Evolutionary conservation across 2,797 vertebrate species (phyloP), one percentile per base, ranked within the genome.

Genomic region (Acanthiza pusilla): DNA sequence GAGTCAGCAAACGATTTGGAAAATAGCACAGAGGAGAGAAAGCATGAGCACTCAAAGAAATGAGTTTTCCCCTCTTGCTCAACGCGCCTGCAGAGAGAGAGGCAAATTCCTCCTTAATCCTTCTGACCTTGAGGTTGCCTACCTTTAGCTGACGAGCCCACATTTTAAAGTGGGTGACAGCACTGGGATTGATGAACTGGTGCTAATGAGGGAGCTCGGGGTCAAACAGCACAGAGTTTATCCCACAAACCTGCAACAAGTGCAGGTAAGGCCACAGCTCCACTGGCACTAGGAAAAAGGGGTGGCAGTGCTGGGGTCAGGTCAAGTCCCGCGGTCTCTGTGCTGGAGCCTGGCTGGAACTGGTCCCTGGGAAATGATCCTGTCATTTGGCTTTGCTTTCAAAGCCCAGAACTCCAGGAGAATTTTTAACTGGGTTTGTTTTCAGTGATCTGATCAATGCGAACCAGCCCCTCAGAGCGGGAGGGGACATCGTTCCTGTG

Each of bases 381-480:
- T 21, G 23, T 34, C 16, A 0, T 63, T 75, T 42, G 32, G 29
- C n/a, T 85, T 75, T 23, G 53, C 3, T 78, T 91, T n/a, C 32
- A 18, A 58, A 51, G 10, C 48, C 60, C 55, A 27, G 30, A 42
- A 13, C 65, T 70, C 38, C 17, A 0, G 0, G 62, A 30, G 40
- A 53, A 48, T 38, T 63, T 63, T 18, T 20, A 34, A 54, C 51
- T 13, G 26, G 18, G 36, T 80, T 83, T 66, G 43, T 83, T 83
- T 63, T 9, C 38, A 3, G 26, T 16, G 71, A 62, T 50, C 3
- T 27, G 63, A 71, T 88, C 25, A 7, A 5, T 5, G 57, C 0
- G 1, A 42, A 21, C 21, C 11, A 47, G 58, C 66, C 40, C 0
- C 54, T 19, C 0, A 0, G 38, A 7, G 17, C 4, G 21, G 72